Conservation (phyloP, 2,888 invertebrate species). For the Drosophila rubida region DNA sequence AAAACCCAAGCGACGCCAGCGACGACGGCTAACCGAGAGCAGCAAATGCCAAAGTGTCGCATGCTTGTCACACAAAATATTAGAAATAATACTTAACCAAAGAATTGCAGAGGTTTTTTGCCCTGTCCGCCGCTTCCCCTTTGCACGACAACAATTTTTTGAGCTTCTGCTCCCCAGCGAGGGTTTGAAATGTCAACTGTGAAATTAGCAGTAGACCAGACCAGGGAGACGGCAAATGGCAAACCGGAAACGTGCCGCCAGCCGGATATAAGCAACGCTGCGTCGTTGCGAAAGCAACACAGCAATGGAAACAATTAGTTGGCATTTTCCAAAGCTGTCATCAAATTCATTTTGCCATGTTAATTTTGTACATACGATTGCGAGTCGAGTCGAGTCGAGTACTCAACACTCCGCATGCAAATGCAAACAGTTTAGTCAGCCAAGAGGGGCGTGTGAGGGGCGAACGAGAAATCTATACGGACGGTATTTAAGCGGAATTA, state of each 20-base stretch:
- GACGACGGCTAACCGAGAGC: slow-evolving; percentile 4
- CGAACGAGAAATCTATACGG: slow-evolving; percentile 15
- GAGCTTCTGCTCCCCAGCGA: slow-evolving; percentile 14
- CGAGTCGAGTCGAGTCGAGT: not conserved
- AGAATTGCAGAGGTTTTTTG: slow-evolving; percentile 78
- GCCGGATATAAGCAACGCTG: slow-evolving; percentile 77
- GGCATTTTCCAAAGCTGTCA: slow-evolving; percentile 57
- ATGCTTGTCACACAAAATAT: slow-evolving; percentile 80
- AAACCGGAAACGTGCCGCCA: slow-evolving; percentile 79
- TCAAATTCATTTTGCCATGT: slow-evolving; percentile 43
- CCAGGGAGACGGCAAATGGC: slow-evolving; percentile 65
- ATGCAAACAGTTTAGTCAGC: slow-evolving; percentile 12
- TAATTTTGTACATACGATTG: slow-evolving; percentile 10
- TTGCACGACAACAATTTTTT: slow-evolving; percentile 26
- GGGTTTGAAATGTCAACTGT: slow-evolving; percentile 62
- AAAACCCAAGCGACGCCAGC: slow-evolving; percentile 7
- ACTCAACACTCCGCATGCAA: not conserved
- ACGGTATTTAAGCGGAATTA: slow-evolving; percentile 52
- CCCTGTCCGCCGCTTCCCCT: not conserved
- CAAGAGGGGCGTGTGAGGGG: not conserved
- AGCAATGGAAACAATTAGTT: slow-evolving; percentile 31
- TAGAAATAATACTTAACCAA: slow-evolving; percentile 81
- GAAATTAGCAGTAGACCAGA: slow-evolving; percentile 67
- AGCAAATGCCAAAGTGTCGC: slow-evolving; percentile 79
- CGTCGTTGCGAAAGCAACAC: slow-evolving; percentile 18